Conservation (phyloP, 2,888 invertebrate genomes). For the Nematopogon swammerdamellus region DNA sequence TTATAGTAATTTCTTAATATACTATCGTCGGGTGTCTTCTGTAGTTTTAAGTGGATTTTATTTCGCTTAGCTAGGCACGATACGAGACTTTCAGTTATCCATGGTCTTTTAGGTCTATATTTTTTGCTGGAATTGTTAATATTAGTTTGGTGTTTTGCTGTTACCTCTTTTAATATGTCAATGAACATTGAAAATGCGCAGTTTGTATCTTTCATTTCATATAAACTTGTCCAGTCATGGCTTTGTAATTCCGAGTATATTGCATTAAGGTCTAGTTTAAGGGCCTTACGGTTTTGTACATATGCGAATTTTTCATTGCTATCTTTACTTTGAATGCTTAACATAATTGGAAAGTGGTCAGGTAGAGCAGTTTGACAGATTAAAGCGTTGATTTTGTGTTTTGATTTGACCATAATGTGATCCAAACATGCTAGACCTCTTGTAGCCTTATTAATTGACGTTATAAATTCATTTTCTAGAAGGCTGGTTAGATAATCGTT, state of each 20-base stretch:
- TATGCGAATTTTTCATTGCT: no score
- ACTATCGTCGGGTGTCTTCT: background rate
- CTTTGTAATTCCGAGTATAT: background rate
- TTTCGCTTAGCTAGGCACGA: background rate
- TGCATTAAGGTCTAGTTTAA: background rate
- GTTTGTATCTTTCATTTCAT: background rate
- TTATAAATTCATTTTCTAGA: no score
- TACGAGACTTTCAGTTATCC: slow-evolving; percentile 1
- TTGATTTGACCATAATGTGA: no score
- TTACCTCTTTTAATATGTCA: background rate
- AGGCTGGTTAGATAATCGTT: no score
- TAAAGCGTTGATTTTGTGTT: no score
- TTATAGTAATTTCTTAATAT: background rate
- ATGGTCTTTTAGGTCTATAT: background rate
- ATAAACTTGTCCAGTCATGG: background rate
- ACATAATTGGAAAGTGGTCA: no score
- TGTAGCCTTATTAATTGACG: no score
- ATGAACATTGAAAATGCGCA: background rate
- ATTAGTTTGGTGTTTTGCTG: no score
- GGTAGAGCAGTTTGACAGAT: no score
- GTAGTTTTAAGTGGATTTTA: background rate
- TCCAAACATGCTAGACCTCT: no score
- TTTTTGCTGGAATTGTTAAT: background rate
- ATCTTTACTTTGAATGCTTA: no score
- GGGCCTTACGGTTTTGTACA: no score